Conservation (phyloP, 2,797 vertebrate species). For the Phaenicophaeus curvirostris region DNA sequence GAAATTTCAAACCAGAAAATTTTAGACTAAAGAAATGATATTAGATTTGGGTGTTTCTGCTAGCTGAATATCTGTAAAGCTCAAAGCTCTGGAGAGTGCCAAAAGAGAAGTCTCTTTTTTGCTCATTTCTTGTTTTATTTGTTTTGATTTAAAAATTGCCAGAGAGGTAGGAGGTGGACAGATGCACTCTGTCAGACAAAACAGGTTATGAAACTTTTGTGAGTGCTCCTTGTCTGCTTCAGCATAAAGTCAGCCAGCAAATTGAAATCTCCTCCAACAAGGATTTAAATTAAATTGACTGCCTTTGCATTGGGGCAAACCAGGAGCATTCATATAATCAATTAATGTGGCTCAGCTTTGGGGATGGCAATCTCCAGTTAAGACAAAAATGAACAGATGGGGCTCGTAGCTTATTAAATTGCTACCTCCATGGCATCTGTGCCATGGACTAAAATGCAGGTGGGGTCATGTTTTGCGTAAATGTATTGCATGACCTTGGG, state of each 20-base stretch:
- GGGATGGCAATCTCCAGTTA: conserved; percentile 42
- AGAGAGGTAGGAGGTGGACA: conserved; percentile 5
- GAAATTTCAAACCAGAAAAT: background rate
- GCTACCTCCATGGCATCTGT: conserved; percentile 44
- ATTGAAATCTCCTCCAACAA: conserved; percentile 46
- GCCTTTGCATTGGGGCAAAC: conserved; percentile 53
- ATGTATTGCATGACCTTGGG: background rate
- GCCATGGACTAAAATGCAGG: background rate
- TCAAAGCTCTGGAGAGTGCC: background rate
- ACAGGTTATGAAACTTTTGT: background rate
- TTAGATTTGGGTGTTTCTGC: background rate
- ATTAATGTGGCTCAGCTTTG: conserved; percentile 48
- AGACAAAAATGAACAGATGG: conserved; percentile 61
- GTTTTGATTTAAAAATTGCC: conserved; percentile 38
- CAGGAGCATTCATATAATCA: conserved; percentile 52
- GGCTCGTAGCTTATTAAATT: conserved; percentile 48
- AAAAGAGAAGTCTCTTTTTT: background rate
- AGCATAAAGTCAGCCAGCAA: conserved; percentile 44
- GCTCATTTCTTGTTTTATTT: conserved; percentile 16
- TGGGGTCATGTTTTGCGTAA: conserved; percentile 20
- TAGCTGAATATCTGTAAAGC: background rate
- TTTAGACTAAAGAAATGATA: background rate
- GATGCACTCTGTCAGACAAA: background rate
- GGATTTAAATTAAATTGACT: conserved; percentile 60
- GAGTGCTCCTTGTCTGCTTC: conserved; percentile 10